Evolutionary conservation across 2,113 vertebrate genomes (phyloP).

Genomic region (Orycteropus afer): DNA sequence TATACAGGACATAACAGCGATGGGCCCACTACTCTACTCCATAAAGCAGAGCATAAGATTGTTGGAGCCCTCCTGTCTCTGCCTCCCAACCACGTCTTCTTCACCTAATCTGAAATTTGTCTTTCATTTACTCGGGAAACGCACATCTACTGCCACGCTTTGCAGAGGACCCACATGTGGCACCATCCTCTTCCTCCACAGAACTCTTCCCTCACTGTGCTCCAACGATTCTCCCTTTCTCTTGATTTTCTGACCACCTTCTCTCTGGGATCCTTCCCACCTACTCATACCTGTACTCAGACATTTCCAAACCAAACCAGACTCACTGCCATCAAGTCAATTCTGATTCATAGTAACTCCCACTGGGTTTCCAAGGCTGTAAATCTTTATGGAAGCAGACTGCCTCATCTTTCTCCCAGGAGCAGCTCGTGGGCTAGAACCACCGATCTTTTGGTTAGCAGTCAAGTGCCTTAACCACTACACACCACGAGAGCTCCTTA

Average conservation of each 20-base stretch:
- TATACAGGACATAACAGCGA: rapidly evolving
- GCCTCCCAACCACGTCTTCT: not conserved
- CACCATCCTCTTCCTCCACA: not conserved
- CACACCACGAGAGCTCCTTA: too few species aligned
- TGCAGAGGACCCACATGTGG: not conserved
- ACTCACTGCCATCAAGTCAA: too few species aligned
- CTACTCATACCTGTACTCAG: not conserved
- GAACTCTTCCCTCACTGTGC: rapidly evolving
- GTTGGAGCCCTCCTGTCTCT: not conserved
- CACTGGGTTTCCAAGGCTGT: too few species aligned
- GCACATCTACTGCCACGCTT: too few species aligned
- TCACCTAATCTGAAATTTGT: not conserved
- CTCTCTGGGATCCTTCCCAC: not conserved
- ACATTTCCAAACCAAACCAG: too few species aligned
- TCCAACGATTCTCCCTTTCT: not conserved
- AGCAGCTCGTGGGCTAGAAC: too few species aligned
- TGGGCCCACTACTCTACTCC: rapidly evolving
- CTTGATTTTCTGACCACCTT: not conserved
- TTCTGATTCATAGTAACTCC: too few species aligned
- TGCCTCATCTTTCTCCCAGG: too few species aligned
- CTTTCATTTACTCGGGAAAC: not conserved
- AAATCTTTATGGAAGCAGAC: too few species aligned
- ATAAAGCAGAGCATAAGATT: not conserved
- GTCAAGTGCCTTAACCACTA: too few species aligned
- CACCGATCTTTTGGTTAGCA: too few species aligned